A percentile compares a stretch with the other conserved stretches of the same genome.
Evolutionary conservation across 2,113 vertebrate species (phyloP).

Genomic region (Phocoena sinus): DNA sequence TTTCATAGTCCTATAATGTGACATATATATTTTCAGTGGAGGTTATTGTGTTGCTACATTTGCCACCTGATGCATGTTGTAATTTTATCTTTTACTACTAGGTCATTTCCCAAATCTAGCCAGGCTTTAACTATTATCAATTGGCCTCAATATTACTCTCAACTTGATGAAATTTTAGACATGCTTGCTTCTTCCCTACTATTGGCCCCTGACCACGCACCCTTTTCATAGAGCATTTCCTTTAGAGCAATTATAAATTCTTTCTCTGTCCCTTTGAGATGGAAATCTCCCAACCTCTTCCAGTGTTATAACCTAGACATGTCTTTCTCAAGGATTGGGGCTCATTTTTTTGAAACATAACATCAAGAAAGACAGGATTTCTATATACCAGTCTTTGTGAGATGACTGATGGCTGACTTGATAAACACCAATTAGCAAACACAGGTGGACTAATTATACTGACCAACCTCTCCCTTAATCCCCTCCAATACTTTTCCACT

Average conservation of each 20-base stretch:
- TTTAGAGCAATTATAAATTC: not conserved
- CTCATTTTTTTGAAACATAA: not conserved
- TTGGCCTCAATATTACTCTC: not conserved
- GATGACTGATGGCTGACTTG: not conserved
- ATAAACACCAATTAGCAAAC: not conserved
- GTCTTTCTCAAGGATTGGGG: not conserved
- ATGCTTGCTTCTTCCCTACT: not conserved
- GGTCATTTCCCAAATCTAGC: not conserved
- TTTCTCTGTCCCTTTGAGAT: not conserved
- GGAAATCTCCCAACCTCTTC: not conserved
- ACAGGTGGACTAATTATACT: not conserved
- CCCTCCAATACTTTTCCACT: not conserved
- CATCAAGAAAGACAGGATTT: not conserved
- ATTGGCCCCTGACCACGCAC: fast-evolving
- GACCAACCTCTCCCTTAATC: not conserved
- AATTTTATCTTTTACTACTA: not conserved
- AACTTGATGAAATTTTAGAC: not conserved
- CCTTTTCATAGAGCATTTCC: not conserved
- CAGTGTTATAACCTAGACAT: not conserved
- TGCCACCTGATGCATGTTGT: not conserved
- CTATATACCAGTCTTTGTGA: not conserved
- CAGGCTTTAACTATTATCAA: not conserved
- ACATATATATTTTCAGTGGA: not conserved
- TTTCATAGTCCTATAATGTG: not conserved
- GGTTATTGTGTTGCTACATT: not conserved